Base-by-base conservation (phyloP, 2,888 invertebrate species). In the Cetonia aurata region DNA sequence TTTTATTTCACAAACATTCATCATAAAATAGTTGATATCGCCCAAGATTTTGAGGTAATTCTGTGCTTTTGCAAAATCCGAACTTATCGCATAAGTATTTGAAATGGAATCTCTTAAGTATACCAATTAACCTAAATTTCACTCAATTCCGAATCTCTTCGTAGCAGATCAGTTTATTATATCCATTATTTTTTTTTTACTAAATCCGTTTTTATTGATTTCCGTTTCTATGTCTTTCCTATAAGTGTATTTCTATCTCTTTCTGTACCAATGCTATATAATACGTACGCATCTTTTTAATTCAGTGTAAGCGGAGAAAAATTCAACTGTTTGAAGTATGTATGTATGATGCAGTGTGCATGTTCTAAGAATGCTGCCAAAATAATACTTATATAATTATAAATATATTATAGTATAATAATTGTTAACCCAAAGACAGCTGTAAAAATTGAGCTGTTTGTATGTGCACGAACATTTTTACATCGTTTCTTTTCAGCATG, bases 191-290 rank as follows among this genome's bases (percentile, higher is more conserved):
- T 62, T 62, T 42, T 53, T 62, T 62, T 56, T 19, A 57, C 66
- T 67, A 62, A 73, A 74, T 74, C 74, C 74, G 72, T 74, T 74
- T 74, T 74, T 73, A 73, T 74, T 74, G 72, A 69, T 50, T 19
- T 46, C 13, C 60, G 6, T 44, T 37, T 37, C 31, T 31, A 19
- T 44, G 9, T 52, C 25, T 52, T 25, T 25, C 42, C 12, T 25
- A 12, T 17, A 13, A 42, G 9, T 13, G 15, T 17, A 59, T 19
- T 59, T 37, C 37, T 19, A 44, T 44, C 17, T 15, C 44, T 19
- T 25, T 42, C 17, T 25, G 19, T n/a, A 17, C 42, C 44, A 17
- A 13, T 12, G 33, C 50, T 65, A 12, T 50, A 52, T n/a, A n/a
- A n/a, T 44, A 10, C 25, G 25, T 60, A 19, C 25, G 25, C 25